Evolutionary conservation across 2,797 vertebrate genomes (phyloP).

Genomic region (Schizothorax lantsangensis): DNA sequence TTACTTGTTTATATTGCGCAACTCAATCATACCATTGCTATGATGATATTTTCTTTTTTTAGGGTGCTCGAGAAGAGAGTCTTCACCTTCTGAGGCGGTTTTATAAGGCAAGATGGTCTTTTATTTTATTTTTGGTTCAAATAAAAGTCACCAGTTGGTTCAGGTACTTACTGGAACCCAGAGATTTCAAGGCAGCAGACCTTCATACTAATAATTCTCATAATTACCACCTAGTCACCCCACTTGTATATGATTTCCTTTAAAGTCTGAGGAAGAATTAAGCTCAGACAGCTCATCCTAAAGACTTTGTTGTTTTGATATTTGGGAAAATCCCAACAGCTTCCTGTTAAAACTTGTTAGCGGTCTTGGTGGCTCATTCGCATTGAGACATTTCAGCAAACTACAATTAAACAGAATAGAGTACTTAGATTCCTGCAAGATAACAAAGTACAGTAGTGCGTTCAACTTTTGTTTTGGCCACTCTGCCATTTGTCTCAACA

Average conservation of each 20-base stretch:
- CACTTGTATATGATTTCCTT: constrained; percentile 27
- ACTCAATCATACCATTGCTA: constrained; percentile 1
- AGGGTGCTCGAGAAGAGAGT: constrained; percentile 97
- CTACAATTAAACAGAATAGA: background rate
- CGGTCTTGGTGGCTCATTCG: background rate
- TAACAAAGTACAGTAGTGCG: background rate
- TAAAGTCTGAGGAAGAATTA: constrained; percentile 7
- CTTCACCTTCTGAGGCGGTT: constrained; percentile 92
- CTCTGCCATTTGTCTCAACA: background rate
- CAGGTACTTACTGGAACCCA: background rate
- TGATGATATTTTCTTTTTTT: constrained; percentile 58
- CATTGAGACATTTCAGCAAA: constrained; percentile 1
- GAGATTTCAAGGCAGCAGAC: background rate
- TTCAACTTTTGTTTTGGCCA: background rate
- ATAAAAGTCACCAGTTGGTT: background rate
- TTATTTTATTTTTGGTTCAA: background rate
- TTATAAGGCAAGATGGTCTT: constrained; percentile 85
- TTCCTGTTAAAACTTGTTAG: constrained; percentile 39
- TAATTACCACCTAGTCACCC: background rate
- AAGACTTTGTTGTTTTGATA: constrained; percentile 11
- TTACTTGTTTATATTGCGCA: constrained; percentile 18
- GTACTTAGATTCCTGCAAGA: background rate
- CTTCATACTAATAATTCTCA: background rate
- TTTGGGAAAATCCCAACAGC: constrained; percentile 37
- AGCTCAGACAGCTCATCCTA: background rate